phyloP scores from a whole-genome alignment of 2,113 vertebrate genomes.

The Aix galericulata region DNA sequence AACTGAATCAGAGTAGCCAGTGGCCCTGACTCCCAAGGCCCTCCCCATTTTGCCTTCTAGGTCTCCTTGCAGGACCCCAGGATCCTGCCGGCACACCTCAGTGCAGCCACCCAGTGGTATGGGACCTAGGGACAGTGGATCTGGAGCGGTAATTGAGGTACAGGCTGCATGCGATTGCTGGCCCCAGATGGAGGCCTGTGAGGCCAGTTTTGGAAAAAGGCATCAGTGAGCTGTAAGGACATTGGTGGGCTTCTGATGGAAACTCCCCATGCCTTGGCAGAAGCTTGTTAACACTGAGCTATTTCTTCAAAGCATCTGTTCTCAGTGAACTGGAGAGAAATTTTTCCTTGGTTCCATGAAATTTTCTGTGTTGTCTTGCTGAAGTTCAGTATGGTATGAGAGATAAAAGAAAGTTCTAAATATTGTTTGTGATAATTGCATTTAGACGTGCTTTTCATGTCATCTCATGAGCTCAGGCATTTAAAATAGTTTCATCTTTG shows the following conservation, averaged over 20 bases:
- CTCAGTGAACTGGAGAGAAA: not conserved
- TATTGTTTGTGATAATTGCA: not conserved
- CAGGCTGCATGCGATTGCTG: not conserved
- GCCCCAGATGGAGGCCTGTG: not conserved
- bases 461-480: not conserved
- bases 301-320: not conserved
- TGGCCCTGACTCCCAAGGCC: not conserved
- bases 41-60: not conserved
- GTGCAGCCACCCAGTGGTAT: rapidly evolving
- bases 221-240: not conserved
- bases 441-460: not conserved
- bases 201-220: not conserved
- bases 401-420: not conserved
- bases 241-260: not conserved
- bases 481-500: not conserved
- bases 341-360: not conserved
- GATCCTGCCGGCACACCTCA: not conserved
- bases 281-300: not conserved
- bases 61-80: not conserved
- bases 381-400: not conserved
- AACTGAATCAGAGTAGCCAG: not conserved
- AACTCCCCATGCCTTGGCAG: not conserved
- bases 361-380: not conserved
- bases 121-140: rapidly evolving
- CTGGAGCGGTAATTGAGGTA: rapidly evolving